Conservation (phyloP, 2,797 vertebrate species). For the Microcaecilia unicolor region DNA sequence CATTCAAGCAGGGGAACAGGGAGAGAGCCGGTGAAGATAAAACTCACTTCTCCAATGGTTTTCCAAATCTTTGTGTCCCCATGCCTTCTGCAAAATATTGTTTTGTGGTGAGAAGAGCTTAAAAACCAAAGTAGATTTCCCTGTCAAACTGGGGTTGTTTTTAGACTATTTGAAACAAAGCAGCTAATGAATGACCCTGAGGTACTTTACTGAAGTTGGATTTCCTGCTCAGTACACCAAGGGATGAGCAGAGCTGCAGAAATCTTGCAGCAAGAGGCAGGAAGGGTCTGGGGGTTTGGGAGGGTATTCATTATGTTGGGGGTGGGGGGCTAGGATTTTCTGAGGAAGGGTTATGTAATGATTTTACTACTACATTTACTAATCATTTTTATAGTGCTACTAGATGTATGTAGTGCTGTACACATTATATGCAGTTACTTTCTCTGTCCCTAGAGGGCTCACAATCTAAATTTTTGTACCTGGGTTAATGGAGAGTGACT, state of each 20-base stretch:
- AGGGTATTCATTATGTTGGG: too few relatives aligned
- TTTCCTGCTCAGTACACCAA: neutral
- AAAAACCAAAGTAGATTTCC: slow-evolving; percentile 12
- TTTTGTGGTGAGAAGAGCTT: slow-evolving; percentile 7
- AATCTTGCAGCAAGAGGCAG: too few relatives aligned
- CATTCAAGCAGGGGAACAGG: slow-evolving; percentile 35
- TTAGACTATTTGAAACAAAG: neutral
- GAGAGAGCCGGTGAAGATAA: slow-evolving; percentile 44
- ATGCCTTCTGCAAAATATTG: slow-evolving; percentile 16
- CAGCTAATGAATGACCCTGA: neutral
- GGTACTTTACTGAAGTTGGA: neutral
- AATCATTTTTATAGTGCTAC: too few relatives aligned
- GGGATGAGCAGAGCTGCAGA: neutral
- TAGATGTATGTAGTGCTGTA: too few relatives aligned
- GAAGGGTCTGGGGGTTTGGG: too few relatives aligned
- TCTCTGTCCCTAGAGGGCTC: too few relatives aligned
- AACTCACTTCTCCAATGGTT: slow-evolving; percentile 27
- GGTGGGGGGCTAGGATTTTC: too few relatives aligned
- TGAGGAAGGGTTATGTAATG: too few relatives aligned
- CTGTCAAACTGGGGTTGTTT: slow-evolving; percentile 5
- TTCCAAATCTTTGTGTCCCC: slow-evolving; percentile 32
- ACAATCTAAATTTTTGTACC: too few relatives aligned
- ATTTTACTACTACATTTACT: too few relatives aligned
- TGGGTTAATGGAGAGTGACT: too few relatives aligned
- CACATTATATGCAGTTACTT: too few relatives aligned